phyloP scores from a whole-genome alignment of 2,113 vertebrate species.

The Sturnus vulgaris region DNA sequence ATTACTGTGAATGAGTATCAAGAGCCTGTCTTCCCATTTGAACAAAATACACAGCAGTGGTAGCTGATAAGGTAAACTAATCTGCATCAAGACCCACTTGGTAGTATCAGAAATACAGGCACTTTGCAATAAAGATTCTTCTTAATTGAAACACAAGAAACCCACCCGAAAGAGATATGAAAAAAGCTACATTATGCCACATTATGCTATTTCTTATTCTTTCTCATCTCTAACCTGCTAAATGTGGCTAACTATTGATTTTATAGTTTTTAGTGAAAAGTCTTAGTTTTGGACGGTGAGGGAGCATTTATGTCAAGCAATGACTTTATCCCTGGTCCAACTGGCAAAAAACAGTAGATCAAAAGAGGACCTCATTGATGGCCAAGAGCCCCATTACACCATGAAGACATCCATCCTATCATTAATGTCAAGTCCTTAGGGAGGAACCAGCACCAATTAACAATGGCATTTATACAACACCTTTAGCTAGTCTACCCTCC shows the following conservation, averaged over 20 bases:
- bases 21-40: neutral
- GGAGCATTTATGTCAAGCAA: neutral
- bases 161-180: neutral
- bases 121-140: neutral
- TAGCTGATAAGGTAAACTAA: neutral
- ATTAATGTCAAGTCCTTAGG: fast-evolving
- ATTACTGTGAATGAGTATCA: neutral
- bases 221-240: neutral
- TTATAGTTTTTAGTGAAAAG: neutral
- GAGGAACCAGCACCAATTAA: neutral
- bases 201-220: neutral
- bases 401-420: neutral
- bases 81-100: neutral
- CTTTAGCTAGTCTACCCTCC: neutral
- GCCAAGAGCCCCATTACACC: neutral
- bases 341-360: neutral
- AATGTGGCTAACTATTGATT: neutral
- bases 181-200: neutral
- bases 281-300: neutral
- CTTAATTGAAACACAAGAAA: neutral
- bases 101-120: neutral
- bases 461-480: neutral
- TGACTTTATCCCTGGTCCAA: neutral
- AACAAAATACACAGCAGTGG: neutral
- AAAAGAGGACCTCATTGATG: neutral